Base-by-base conservation (phyloP, 1,140 invertebrate genomes). In the Drosophila sp. region DNA sequence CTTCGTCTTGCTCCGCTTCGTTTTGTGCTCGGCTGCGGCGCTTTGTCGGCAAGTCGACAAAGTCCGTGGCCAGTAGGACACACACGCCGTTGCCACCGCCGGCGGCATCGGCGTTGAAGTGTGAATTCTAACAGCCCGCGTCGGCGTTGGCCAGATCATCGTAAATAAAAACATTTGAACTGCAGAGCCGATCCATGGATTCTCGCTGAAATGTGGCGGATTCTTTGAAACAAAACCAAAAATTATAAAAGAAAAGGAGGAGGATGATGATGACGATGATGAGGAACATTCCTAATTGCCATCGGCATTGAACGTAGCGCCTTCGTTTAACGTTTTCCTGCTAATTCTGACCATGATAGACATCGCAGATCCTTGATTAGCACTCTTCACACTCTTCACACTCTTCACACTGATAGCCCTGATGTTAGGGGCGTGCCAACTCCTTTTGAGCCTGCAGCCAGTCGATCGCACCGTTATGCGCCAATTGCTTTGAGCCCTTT, bases 101-200 rank as follows among this genome's bases (percentile, higher is more conserved):
- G 40, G 34, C 78, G 54, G 32, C 53, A 74, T 63, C 62, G 66
- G 40, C 58, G 73, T 59, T 64, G 78, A 89, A 78, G 83, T 89
- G 83, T 89, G 83, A 89, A 89, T 89, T 89, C 79, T 89, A 89
- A 89, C 83, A 89, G 83, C 50, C 79, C 78, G 72, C 78, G 59
- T 72, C 80, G 77, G 46, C 25, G 18, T 57, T 51, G 34, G 36
- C 36, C 29, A 43, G 45, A 40, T 53, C 53, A 63, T 84, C 81
- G 77, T 86, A 80, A 84, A 84, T 86, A 83, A 83, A 81, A 72
- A 63, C 57, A 65, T 79, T 76, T 76, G 76, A 54, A 27, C 53
- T 54, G 46, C 25, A 76, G 58, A 38, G 3, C 41, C 38, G 14
- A 54, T 51, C 72, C 78, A 76, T 56, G 53, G 53, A 58, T 57